phyloP scores from a whole-genome alignment of 2,888 invertebrate genomes.

The Hirtodrosophila cameraria region DNA sequence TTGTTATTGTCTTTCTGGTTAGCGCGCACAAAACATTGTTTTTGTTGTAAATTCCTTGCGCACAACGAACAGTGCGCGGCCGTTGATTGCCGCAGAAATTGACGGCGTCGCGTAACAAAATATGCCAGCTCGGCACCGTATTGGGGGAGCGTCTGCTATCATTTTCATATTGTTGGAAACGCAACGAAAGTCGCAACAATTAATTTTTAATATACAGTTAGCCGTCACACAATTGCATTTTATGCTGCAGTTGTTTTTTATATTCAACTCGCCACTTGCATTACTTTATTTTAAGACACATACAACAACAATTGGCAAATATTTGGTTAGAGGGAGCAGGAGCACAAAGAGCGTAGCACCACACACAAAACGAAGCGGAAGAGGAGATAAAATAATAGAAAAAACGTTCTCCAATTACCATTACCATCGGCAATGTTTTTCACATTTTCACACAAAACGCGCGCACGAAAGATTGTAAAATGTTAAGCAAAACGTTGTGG shows the following conservation, averaged over 20 bases:
- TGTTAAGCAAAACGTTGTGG: conserved; percentile 35
- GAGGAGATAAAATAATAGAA: conserved; percentile 78
- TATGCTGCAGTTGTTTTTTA: background rate
- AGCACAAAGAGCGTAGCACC: conserved; percentile 66
- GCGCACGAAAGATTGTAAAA: conserved; percentile 48
- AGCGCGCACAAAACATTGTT: conserved; percentile 50
- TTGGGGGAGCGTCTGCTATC: conserved; percentile 75
- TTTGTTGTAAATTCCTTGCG: conserved; percentile 74
- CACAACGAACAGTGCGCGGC: conserved; percentile 63
- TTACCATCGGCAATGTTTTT: conserved; percentile 77
- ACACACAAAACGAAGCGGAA: conserved; percentile 75
- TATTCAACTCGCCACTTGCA: conserved; percentile 7
- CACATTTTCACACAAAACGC: conserved; percentile 58
- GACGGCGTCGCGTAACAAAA: conserved; percentile 72
- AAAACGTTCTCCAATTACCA: conserved; percentile 82
- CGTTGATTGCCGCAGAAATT: conserved; percentile 57
- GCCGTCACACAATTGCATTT: conserved; percentile 15
- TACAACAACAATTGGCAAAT: conserved; percentile 33
- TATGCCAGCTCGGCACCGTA: conserved; percentile 78
- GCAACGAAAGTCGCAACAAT: no score
- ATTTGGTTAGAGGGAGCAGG: conserved; percentile 49
- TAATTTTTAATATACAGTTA: conserved; percentile 23
- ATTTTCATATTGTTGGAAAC: conserved; percentile 60
- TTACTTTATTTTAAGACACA: conserved; percentile 39
- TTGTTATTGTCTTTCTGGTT: conserved; percentile 27